Conservation (phyloP, 2,888 invertebrate genomes). For the Tanypteryx hageni region DNA sequence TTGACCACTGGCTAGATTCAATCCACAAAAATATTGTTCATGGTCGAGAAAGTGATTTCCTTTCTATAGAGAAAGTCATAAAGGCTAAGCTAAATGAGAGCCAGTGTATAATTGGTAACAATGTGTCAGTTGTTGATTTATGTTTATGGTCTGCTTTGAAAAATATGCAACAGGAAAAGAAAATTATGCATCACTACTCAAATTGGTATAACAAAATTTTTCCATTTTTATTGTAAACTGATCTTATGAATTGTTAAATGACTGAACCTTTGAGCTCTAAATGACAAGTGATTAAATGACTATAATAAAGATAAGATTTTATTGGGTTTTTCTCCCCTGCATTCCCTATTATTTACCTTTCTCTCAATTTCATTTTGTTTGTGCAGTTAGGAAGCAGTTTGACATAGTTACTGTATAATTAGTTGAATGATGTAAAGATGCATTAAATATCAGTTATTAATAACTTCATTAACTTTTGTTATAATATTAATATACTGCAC, state of each 20-base stretch:
- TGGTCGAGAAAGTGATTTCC: conserved; percentile 27
- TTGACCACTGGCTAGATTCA: conserved; percentile 72
- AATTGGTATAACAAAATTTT: conserved; percentile 51
- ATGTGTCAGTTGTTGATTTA: conserved; percentile 72
- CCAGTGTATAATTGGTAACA: conserved; percentile 70
- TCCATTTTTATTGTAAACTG: conserved; percentile 30
- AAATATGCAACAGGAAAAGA: conserved; percentile 53
- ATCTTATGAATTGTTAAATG: not conserved
- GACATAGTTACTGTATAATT: too few relatives aligned
- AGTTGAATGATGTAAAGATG: too few relatives aligned
- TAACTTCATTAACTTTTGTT: too few relatives aligned
- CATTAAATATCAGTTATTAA: too few relatives aligned
- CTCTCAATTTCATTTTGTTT: too few relatives aligned
- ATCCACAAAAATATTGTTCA: conserved; percentile 69
- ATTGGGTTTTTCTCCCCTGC: too few relatives aligned
- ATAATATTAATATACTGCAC: too few relatives aligned
- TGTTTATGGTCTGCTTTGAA: conserved; percentile 65
- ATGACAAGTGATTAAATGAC: too few relatives aligned
- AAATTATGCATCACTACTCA: conserved; percentile 38
- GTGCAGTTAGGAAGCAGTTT: too few relatives aligned
- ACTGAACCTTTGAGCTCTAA: not conserved
- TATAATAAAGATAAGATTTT: too few relatives aligned
- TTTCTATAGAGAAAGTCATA: conserved; percentile 13
- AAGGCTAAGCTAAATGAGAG: conserved; percentile 68
- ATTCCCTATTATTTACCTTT: too few relatives aligned